Evolutionary conservation across 2,113 vertebrate genomes (phyloP).

Genomic region (Nanorana parkeri): DNA sequence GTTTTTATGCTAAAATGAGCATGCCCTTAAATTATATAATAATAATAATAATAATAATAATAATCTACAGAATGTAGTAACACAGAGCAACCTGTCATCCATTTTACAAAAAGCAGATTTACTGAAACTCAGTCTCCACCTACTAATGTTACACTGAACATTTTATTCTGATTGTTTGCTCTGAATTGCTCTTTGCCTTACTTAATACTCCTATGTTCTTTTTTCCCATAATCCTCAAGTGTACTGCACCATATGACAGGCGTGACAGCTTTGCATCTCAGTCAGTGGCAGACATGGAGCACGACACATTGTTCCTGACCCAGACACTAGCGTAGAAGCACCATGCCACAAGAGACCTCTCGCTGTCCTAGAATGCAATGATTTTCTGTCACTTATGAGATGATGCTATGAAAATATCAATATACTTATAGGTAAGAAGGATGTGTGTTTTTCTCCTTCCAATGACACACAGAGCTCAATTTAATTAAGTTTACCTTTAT

Average conservation of each 20-base stretch:
- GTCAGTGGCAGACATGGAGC: constrained; percentile 16
- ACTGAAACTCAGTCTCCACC: too few relatives aligned
- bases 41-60: too few relatives aligned
- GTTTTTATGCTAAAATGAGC: too few relatives aligned
- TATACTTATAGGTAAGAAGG: constrained; percentile 38
- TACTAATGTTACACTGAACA: too few relatives aligned
- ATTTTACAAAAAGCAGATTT: too few relatives aligned
- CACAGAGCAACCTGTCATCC: too few relatives aligned
- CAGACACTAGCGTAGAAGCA: constrained; percentile 23
- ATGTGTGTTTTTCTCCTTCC: constrained; percentile 8
- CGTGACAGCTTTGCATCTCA: constrained; percentile 25
- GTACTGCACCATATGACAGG: neutral
- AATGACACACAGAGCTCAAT: constrained; percentile 15
- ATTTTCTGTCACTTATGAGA: constrained; percentile 50
- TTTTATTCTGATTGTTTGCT: too few relatives aligned
- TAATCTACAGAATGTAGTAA: too few relatives aligned
- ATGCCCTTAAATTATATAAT: too few relatives aligned
- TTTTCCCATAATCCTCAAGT: neutral
- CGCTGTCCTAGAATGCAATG: constrained; percentile 49
- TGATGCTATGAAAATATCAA: constrained; percentile 54
- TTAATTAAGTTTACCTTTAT: constrained; percentile 35
- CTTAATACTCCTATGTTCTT: neutral
- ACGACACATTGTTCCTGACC: constrained; percentile 28
- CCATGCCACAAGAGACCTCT: constrained; percentile 25
- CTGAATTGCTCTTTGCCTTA: too few relatives aligned